Evolutionary conservation across 2,113 vertebrate genomes (phyloP), one percentile per base, ranked within the genome.

Genomic region (Paramisgurnus dabryanus): DNA sequence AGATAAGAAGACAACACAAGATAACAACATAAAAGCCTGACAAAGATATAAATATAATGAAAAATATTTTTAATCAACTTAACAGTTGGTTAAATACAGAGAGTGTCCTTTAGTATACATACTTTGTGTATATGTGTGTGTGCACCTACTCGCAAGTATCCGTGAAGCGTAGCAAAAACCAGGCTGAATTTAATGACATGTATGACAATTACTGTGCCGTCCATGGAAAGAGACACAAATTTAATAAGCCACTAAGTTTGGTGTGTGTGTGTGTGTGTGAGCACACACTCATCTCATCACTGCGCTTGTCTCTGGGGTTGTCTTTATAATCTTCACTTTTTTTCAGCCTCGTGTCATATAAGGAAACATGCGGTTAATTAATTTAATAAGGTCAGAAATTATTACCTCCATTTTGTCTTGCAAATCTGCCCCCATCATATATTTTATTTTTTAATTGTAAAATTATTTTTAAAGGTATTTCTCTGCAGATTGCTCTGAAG

Each of bases 331-430:
- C 85, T 85, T 67, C 43, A 5, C 69, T 66, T 85, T 75, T 75
- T 81, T 63, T 75, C 57, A 74, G 60, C 57, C 78, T 76, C 41
- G 6, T 40, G 50, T 83, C 80, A 80, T 92, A 87, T 90, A 87
- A 85, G 90, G 89, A 89, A 89, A 88, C 87, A 84, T 76, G 77
- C 84, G 75, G 83, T 92, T 93, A 93, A 93, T 93, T 92, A 92
- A 91, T 90, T 91, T 87, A 91, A 91, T 88, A 91, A 88, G 91
- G 91, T 91, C 91, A 92, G 87, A 86, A 90, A 89, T 91, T 89
- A 90, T 90, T 89, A 86, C 86, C 87, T 88, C 82, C 81, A 68
- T 87, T 86, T 86, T 85, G 84, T 87, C 84, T 84, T 82, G 82
- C 69, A 84, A 86, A 85, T 73, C 73, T 47, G 77, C 83, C 77